Base-by-base conservation (phyloP, 2,888 invertebrate genomes). In the Monopis laevigella region DNA sequence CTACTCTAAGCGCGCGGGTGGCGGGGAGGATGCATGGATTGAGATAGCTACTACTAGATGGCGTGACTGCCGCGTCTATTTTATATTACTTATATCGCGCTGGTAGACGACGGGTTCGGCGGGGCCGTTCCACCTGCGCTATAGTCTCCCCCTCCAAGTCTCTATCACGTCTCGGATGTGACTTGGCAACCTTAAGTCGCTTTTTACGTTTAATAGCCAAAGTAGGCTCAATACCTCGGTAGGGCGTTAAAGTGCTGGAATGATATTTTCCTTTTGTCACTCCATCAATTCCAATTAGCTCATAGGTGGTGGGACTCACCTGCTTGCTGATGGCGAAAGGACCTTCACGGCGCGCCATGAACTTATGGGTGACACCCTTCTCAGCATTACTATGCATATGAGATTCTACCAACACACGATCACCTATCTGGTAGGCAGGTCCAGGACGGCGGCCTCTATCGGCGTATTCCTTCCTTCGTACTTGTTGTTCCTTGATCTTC, bases 91-190 rank as follows among this genome's bases (percentile, higher is more conserved):
- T n/a, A n/a, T n/a, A n/a, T n/a, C n/a, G n/a, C n/a, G n/a, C n/a
- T n/a, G n/a, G n/a, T n/a, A n/a, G n/a, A n/a, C n/a, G n/a, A n/a
- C n/a, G n/a, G n/a, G n/a, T n/a, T n/a, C n/a, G n/a, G n/a, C n/a
- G n/a, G n/a, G n/a, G n/a, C n/a, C n/a, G n/a, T n/a, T n/a, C n/a
- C 4, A 28, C 10, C n/a, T 11, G 10, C 28, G 30, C 10, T 30
- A 30, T 16, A 39, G 10, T 13, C 39, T 39, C 39, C 39, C 39
- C 39, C 39, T 39, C 39, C 27, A 27, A 27, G 28, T 16, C 27
- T 19, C 26, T 14, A 8, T 39, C 13, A 14, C 16, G 39, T 14
- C 27, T 26, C 27, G 27, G 14, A 16, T 12, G 27, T 3, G 27
- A 16, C 28, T 17, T 27, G 27, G 39, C 14, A 26, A 17, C 8